phyloP scores from a whole-genome alignment of 30 jellyfish, hydroid and myxozoan species.

The Aurelia coerulea region DNA sequence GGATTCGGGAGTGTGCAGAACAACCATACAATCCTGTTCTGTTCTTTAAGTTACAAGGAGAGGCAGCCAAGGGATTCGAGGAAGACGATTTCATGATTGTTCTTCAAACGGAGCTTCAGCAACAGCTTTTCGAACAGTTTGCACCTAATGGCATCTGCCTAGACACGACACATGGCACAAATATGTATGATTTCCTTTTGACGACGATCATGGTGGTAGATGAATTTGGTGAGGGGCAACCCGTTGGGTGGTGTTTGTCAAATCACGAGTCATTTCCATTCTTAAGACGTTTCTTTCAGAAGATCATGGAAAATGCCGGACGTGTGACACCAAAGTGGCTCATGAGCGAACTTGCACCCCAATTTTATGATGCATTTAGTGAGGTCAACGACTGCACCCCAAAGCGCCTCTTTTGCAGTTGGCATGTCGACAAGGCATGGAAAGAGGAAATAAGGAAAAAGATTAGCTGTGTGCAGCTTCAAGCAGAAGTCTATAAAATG shows the following conservation, averaged over 20 bases:
- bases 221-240: conserved; percentile 69
- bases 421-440: conserved; percentile 84
- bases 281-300: conserved; percentile 19
- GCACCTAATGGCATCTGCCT: conserved; percentile 27
- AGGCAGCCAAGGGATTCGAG: not conserved
- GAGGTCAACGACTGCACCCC: conserved; percentile 45
- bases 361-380: conserved; percentile 63
- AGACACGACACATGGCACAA: conserved; percentile 50
- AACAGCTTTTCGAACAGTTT: not conserved
- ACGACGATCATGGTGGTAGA: conserved; percentile 57
- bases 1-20: conserved; percentile 19
- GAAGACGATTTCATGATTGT: conserved; percentile 34
- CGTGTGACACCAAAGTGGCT: conserved; percentile 50
- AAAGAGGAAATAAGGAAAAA: conserved; percentile 43
- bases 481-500: conserved; percentile 18
- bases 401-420: conserved; percentile 42
- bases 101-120: conserved; percentile 37
- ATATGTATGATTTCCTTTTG: conserved; percentile 38
- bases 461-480: conserved; percentile 3
- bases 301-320: conserved; percentile 36
- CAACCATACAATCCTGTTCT: conserved; percentile 27
- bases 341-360: conserved; percentile 69
- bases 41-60: conserved; percentile 33
- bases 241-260: conserved; percentile 61
- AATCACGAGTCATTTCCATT: conserved; percentile 32